phyloP scores from a whole-genome alignment of 2,113 vertebrate genomes.

The Ammodytes marinus region DNA sequence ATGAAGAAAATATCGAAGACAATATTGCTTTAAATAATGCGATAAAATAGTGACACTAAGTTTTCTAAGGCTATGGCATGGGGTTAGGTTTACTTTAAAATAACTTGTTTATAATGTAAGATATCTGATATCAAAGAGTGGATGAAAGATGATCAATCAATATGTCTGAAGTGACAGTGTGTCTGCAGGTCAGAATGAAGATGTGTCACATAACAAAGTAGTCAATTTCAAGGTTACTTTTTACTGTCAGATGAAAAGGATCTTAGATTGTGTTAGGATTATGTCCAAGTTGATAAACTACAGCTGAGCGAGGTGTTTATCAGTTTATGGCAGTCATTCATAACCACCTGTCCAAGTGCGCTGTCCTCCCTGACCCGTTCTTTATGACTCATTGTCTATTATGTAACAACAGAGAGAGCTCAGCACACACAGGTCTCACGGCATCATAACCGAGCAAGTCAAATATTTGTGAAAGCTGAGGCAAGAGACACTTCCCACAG shows the following conservation, averaged over 20 bases:
- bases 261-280: background rate
- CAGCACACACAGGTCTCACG: background rate
- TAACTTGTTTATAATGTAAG: background rate
- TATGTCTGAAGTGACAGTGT: background rate
- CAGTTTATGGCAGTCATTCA: conserved; percentile 19
- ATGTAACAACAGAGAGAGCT: conserved; percentile 2
- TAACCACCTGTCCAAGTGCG: background rate
- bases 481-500: background rate
- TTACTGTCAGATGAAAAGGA: too few relatives aligned
- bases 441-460: background rate
- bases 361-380: conserved; percentile 22
- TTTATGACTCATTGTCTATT: conserved; percentile 29
- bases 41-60: background rate
- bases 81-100: background rate
- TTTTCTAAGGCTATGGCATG: background rate
- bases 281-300: background rate
- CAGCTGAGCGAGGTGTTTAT: background rate
- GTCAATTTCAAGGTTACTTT: too few relatives aligned
- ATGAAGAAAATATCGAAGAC: background rate
- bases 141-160: background rate
- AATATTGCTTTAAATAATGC: background rate
- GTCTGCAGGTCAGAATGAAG: background rate
- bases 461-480: background rate
- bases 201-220: background rate
- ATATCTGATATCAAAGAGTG: background rate